Conservation (phyloP, 2,888 invertebrate species). For the Drosophila ustulata region DNA sequence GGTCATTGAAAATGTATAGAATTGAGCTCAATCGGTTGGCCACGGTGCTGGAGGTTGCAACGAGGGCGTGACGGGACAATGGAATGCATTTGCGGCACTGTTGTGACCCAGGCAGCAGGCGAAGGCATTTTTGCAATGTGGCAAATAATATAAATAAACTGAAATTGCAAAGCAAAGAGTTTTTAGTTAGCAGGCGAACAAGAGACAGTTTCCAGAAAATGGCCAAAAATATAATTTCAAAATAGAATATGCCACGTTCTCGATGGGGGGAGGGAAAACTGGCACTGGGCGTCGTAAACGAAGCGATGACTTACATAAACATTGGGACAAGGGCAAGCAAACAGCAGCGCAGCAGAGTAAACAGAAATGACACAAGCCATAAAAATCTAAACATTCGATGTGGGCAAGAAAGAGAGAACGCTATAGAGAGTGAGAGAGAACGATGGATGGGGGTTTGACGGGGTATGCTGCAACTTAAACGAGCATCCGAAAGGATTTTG, state of each 20-base stretch:
- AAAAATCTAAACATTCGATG: constrained; percentile 70
- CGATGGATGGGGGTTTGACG: background rate
- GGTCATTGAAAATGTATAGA: constrained; percentile 32
- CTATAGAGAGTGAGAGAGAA: background rate
- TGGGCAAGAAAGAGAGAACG: constrained; percentile 25
- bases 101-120: constrained; percentile 41
- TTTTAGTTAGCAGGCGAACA: constrained; percentile 70
- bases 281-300: constrained; percentile 68
- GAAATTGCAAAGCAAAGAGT: constrained; percentile 76
- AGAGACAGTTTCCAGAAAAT: constrained; percentile 65
- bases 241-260: constrained; percentile 62
- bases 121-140: constrained; percentile 64
- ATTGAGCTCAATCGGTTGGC: constrained; percentile 13
- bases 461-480: constrained; percentile 72
- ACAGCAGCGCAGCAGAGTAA: constrained; percentile 69
- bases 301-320: constrained; percentile 81
- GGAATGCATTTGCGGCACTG: constrained; percentile 53
- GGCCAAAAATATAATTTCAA: constrained; percentile 77
- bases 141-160: constrained; percentile 80
- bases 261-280: constrained; percentile 9
- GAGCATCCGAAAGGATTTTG: constrained; percentile 83
- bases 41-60: background rate
- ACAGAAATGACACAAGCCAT: constrained; percentile 81
- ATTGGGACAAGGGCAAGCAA: constrained; percentile 72
- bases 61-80: constrained; percentile 42